Evolutionary conservation across 2,113 vertebrate genomes (phyloP), one percentile per base, ranked within the genome.

Genomic region (Glaucidium brasilianum): DNA sequence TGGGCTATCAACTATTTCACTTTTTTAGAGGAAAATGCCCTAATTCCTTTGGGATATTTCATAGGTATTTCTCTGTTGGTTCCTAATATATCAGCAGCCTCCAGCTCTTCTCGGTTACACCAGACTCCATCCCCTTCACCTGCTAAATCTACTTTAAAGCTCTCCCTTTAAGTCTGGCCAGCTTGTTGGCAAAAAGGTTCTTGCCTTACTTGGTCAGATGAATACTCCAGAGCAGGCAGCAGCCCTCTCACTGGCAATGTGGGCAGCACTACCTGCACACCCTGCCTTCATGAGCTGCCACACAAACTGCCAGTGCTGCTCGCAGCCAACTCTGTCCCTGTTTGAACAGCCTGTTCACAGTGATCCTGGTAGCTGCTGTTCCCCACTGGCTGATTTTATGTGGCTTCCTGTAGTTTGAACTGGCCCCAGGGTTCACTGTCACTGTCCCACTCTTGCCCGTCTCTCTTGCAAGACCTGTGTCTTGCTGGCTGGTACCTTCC

Each of bases 301-400:
- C n/a, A 11, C 41, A 32, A 41, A 26, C 50, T 17, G 20, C 25
- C 5, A 5, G 41, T 34, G 12, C 50, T 4, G 6, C 18, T 74
- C 37, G 17, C 26, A 58, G 0, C 12, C 1, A 2, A 35, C 0
- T 5, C 20, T 3, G 0, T 39, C 55, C 12, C 15, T 47, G 29
- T 47, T 90, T 37, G 3, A 26, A 74, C 17, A 59, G 32, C 7
- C 37, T 67, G 7, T 43, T 50, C 12, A 21, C 8, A 0, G 9
- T 11, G 23, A 2, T 82, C 34, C 53, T 17, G 1, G 6, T 39
- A 29, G 18, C 35, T 58, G 32, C 10, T 0, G 0, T 35, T 37
- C 32, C 37, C 22, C 32, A 45, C 6, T 34, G 30, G 16, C 35
- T 8, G 9, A 29, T 34, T 34, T 9, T 12, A 10, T 39, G 39